Evolutionary conservation across 2,797 vertebrate species (phyloP).

Genomic region (Sparus aurata): DNA sequence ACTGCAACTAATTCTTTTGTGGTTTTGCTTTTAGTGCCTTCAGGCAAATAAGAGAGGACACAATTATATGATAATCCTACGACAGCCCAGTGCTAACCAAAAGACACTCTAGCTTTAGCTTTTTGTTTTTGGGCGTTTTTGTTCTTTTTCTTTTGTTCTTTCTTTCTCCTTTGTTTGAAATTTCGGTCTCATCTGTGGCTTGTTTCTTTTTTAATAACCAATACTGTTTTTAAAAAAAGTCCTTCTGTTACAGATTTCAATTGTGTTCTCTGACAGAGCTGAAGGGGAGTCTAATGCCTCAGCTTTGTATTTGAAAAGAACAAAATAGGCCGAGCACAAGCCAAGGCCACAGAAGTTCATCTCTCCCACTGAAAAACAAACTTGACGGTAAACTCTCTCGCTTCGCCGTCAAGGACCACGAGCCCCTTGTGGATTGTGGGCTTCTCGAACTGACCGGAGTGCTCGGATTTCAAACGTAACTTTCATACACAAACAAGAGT

Average conservation of each 20-base stretch:
- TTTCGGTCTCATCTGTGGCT: neutral
- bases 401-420: slow-evolving; percentile 23
- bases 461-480: slow-evolving; percentile 20
- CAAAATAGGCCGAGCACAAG: slow-evolving; percentile 28
- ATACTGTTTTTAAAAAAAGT: slow-evolving; percentile 8
- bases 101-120: neutral
- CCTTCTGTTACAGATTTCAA: slow-evolving; percentile 24
- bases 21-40: slow-evolving; percentile 36
- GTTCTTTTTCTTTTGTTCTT: neutral
- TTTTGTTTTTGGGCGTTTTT: neutral
- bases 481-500: slow-evolving; percentile 21
- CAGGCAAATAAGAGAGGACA: slow-evolving; percentile 17
- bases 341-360: slow-evolving; percentile 36
- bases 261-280: slow-evolving; percentile 31
- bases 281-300: slow-evolving; percentile 25
- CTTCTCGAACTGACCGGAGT: slow-evolving; percentile 13
- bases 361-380: slow-evolving; percentile 50
- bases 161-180: neutral
- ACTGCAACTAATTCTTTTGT: slow-evolving; percentile 17
- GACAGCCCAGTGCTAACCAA: slow-evolving; percentile 20
- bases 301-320: slow-evolving; percentile 44
- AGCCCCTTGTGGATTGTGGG: slow-evolving; percentile 27
- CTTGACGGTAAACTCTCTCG: slow-evolving; percentile 11
- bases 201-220: neutral
- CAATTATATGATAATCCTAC: slow-evolving; percentile 37